Percentiles rank a stretch among this genome's conserved stretches.
phyloP scores from a whole-genome alignment of 1,140 invertebrate genomes.

The Tetraneura akinire region DNA sequence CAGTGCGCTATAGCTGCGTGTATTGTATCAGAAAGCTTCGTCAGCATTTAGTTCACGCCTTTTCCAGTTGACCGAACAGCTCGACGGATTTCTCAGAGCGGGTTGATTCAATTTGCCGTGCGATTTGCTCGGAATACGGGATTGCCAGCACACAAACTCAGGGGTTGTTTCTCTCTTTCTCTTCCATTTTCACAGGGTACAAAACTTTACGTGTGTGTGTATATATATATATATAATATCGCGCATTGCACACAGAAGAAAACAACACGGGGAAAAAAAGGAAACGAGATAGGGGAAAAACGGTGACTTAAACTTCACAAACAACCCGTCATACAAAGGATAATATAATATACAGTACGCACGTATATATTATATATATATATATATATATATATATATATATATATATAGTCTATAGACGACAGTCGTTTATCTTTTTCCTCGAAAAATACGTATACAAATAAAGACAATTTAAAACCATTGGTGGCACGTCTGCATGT shows the following conservation, averaged over 20 bases:
- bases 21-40: slow-evolving; percentile 39
- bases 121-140: slow-evolving; percentile 50
- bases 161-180: slow-evolving; percentile 32
- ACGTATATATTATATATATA: neutral
- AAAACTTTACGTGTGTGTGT: slow-evolving; percentile 32
- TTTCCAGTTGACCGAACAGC: slow-evolving; percentile 49
- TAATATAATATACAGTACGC: neutral
- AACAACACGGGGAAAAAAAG: slow-evolving; percentile 8
- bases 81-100: slow-evolving; percentile 50
- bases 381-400: neutral
- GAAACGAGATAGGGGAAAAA: slow-evolving; percentile 14
- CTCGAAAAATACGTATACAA: neutral
- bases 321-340: slow-evolving; percentile 29
- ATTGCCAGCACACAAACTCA: slow-evolving; percentile 42
- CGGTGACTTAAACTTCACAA: slow-evolving; percentile 40
- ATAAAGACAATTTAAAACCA: neutral
- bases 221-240: neutral
- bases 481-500: too few species aligned
- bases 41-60: slow-evolving; percentile 51
- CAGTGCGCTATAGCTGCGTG: neutral
- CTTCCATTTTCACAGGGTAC: slow-evolving; percentile 11
- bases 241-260: neutral
- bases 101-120: slow-evolving; percentile 51
- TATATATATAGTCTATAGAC: neutral
- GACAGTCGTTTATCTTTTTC: neutral